A percentile compares a stretch with the other conserved stretches of the same genome.
phyloP scores from a whole-genome alignment of 2,797 vertebrate species.

The Steatocranus sp. region DNA sequence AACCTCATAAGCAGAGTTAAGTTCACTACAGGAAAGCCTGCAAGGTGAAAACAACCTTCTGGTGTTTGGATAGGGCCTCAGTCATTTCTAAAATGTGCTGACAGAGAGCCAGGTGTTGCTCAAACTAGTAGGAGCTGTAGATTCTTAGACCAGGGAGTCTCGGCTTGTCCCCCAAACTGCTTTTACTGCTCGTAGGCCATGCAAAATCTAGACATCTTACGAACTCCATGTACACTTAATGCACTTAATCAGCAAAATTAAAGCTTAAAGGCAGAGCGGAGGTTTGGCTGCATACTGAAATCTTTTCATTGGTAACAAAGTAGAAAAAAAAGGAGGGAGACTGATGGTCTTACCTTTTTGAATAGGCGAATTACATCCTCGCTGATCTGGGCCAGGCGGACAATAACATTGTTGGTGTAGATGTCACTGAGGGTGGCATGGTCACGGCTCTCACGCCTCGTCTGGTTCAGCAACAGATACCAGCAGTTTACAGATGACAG shows the following conservation, averaged over 20 bases:
- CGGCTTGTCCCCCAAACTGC: background rate
- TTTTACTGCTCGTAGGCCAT: background rate
- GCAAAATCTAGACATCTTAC: background rate
- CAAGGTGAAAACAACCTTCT: conserved; percentile 69
- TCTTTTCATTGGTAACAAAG: background rate
- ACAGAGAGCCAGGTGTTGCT: conserved; percentile 53
- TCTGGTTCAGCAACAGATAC: conserved; percentile 98
- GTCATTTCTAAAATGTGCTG: conserved; percentile 72
- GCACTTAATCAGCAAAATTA: background rate
- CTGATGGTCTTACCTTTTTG: conserved; percentile 81
- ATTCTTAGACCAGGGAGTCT: background rate
- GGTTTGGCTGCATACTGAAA: background rate
- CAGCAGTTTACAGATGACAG: conserved; percentile 97
- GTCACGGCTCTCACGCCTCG: conserved; percentile 91
- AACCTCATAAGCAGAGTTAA: conserved; percentile 16
- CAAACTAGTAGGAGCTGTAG: conserved; percentile 1
- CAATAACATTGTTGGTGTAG: conserved; percentile 96
- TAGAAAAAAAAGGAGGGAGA: background rate
- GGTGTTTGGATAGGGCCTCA: conserved; percentile 75
- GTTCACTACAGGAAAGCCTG: conserved; percentile 64
- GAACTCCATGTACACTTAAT: background rate
- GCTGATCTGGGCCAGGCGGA: conserved; percentile 92
- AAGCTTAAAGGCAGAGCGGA: background rate
- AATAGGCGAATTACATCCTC: conserved; percentile 98
- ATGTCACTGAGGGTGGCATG: conserved; percentile 96